Percentiles rank a stretch among this genome's conserved stretches.
Conservation (phyloP, 1,140 invertebrate genomes). For the Penaeus chinensis region DNA sequence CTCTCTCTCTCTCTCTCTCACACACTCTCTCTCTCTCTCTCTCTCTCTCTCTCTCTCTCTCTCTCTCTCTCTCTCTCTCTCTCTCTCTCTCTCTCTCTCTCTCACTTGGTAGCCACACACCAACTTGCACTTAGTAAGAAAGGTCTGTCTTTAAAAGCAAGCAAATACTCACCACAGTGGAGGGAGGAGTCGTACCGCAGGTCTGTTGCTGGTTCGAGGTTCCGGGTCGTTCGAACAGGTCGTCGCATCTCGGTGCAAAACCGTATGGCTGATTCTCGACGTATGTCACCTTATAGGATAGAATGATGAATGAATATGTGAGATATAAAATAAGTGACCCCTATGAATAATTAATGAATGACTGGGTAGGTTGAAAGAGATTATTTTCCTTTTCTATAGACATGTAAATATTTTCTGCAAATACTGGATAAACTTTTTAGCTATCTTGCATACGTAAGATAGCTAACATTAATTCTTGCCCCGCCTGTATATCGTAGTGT, state of each 20-base stretch:
- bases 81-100: neutral
- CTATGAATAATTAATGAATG: no score
- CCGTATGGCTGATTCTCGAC: neutral
- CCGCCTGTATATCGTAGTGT: no score
- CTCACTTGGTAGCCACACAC: neutral
- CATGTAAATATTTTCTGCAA: no score
- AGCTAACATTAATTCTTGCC: no score
- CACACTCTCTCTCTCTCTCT: neutral
- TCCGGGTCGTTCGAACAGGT: slow-evolving; percentile 16
- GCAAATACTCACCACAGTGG: neutral
- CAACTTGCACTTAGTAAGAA: neutral
- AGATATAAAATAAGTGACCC: no score
- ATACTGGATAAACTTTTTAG: no score
- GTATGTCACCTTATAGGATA: neutral
- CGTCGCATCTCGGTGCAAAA: neutral
- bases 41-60: slow-evolving; percentile 2
- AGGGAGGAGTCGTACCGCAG: neutral
- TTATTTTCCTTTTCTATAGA: no score
- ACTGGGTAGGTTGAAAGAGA: no score
- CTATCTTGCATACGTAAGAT: no score
- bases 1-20: neutral
- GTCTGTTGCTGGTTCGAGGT: neutral
- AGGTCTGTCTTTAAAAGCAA: neutral
- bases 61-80: neutral
- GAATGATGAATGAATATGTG: no score